Evolutionary conservation across 2,113 vertebrate species (phyloP).

Genomic region (Myrmecobius fasciatus): DNA sequence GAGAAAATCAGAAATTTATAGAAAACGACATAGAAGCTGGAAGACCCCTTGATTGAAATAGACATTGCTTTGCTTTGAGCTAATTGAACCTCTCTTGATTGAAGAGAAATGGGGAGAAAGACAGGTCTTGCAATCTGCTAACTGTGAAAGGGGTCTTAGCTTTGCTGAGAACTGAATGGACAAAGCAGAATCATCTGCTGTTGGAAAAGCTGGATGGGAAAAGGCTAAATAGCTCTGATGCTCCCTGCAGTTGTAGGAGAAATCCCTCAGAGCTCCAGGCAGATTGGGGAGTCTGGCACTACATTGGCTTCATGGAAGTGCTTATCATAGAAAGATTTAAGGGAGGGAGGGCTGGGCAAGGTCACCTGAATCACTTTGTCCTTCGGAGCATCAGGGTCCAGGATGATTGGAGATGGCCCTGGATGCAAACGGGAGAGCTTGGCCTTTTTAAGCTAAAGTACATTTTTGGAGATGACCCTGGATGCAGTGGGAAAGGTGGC

Average conservation of each 20-base stretch:
- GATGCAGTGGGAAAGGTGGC: too few relatives aligned
- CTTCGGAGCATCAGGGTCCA: too few relatives aligned
- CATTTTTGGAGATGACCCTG: too few relatives aligned
- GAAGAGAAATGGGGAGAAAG: not conserved
- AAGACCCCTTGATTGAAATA: not conserved
- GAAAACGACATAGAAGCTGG: not conserved
- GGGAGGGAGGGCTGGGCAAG: too few relatives aligned
- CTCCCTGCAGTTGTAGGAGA: not conserved
- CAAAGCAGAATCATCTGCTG: not conserved
- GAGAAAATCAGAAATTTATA: not conserved
- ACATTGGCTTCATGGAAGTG: not conserved
- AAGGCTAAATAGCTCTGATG: not conserved
- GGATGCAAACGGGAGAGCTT: too few relatives aligned
- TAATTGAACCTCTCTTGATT: not conserved
- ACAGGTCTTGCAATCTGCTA: not conserved
- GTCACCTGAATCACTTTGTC: too few relatives aligned
- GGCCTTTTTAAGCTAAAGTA: too few relatives aligned
- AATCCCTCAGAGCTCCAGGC: not conserved
- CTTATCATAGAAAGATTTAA: not conserved
- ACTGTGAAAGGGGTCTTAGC: not conserved
- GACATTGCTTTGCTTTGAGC: not conserved
- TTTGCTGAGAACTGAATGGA: not conserved
- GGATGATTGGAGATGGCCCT: too few relatives aligned
- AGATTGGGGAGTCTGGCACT: not conserved
- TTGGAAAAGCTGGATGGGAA: not conserved